These are phyloP conservation scores for Eptesicus fuscus DNA, from an alignment of 2,113 vertebrate species.

Conservation along the genomic window DNA sequence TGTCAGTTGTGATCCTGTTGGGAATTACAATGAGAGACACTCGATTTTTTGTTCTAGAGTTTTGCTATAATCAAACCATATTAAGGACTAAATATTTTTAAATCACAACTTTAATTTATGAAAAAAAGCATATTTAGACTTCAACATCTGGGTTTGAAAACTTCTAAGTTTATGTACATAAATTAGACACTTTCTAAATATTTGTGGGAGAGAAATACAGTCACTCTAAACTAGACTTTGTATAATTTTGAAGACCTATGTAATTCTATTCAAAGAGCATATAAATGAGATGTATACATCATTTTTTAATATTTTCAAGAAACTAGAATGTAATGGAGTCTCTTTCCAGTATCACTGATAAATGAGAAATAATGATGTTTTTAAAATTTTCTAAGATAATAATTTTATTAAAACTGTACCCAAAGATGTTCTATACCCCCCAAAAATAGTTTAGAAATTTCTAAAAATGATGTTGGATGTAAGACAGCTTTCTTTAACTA, in stretches of 20 bases:
- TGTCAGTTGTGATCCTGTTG: neutral
- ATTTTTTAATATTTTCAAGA: neutral
- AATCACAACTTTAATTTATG: neutral
- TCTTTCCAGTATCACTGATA: neutral
- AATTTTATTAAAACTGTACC: neutral
- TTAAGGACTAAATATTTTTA: neutral
- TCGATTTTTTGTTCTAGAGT: constrained; percentile 8
- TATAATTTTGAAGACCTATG: neutral
- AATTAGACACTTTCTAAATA: neutral
- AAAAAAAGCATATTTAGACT: neutral
- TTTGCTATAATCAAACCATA: neutral
- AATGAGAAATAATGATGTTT: neutral
- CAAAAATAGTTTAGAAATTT: neutral
- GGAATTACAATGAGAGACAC: neutral
- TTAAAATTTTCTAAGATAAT: neutral
- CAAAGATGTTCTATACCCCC: neutral
- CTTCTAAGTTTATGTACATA: neutral
- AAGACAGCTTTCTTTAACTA: neutral
- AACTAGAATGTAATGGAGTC: neutral
- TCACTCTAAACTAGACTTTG: neutral
- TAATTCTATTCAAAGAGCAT: neutral
- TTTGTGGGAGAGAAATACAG: neutral
- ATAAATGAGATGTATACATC: neutral
- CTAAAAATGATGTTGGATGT: neutral
- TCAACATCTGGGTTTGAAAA: neutral